Evolutionary conservation across 2,113 vertebrate genomes (phyloP).

Genomic region (Chionis minor): DNA sequence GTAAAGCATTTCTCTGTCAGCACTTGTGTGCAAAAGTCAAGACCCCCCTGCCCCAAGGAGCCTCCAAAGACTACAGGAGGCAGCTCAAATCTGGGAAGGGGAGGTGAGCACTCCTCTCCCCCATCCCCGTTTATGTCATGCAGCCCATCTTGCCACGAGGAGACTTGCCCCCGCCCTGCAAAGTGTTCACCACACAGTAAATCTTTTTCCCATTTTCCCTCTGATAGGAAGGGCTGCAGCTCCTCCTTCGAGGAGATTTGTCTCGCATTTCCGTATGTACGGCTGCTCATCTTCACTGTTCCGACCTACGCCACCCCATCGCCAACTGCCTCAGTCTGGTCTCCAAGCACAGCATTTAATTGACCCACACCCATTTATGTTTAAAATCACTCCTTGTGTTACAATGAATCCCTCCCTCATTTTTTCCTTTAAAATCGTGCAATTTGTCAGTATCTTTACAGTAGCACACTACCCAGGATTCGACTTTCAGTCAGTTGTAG

Average conservation of each 20-base stretch:
- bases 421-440: not conserved
- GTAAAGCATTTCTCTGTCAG: not conserved
- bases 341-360: not conserved
- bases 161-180: not conserved
- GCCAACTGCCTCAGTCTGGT: rapidly evolving
- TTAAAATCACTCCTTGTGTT: not conserved
- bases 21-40: not conserved
- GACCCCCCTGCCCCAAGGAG: not conserved
- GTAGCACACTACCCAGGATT: not conserved
- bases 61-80: not conserved
- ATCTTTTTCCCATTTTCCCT: not conserved
- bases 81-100: not conserved
- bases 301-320: not conserved
- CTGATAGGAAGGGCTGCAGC: not conserved
- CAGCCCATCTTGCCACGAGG: rapidly evolving
- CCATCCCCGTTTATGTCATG: not conserved
- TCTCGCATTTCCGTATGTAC: not conserved
- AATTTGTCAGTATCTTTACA: not conserved
- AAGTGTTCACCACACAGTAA: not conserved
- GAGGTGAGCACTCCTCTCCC: not conserved
- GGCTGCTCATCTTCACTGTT: not conserved
- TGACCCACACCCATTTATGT: rapidly evolving
- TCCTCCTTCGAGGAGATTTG: not conserved
- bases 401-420: not conserved
- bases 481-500: not conserved